Base-by-base conservation (phyloP, 1,140 invertebrate species). In the Drosophila busckii region DNA sequence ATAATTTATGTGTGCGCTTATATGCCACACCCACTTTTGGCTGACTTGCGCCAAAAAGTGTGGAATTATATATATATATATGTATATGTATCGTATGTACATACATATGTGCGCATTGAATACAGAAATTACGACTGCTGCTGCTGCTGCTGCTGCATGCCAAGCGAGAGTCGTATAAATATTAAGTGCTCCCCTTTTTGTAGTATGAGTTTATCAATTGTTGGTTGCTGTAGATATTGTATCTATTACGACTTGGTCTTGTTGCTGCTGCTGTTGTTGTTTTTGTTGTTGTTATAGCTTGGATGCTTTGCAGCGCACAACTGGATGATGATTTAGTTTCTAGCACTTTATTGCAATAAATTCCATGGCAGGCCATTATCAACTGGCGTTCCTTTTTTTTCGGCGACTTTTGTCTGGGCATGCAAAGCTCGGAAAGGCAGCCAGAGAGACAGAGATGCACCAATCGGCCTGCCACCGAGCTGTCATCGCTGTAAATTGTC, bases 131-230 rank as follows among this genome's bases (percentile, higher is more conserved):
- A 64, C 54, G 16, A 20, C 40, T 19, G 26, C 35, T 23, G 15
- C 7, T 15, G 4, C 15, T 16, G 52, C 46, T 23, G 62, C 64
- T 66, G n/a, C n/a, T n/a, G n/a, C n/a, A n/a, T n/a, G n/a, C n/a
- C n/a, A n/a, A n/a, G n/a, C n/a, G n/a, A n/a, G 60, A 67, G 67
- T 67, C 63, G 65, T 63, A 68, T 68, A 68, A 68, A 68, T 68
- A 67, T 68, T 68, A 68, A 67, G 67, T 68, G 65, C 65, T 61
- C 53, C n/a, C n/a, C n/a, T n/a, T n/a, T n/a, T 66, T 54, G 31
- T 65, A 31, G 52, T 58, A n/a, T n/a, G 55, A 62, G 63, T 66
- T 54, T 68, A 68, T 68, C 65, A 68, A 67, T 68, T 68, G 54
- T 66, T 38, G 20, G n/a, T n/a, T n/a, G n/a, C 38, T 50, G 46